Base-by-base conservation (phyloP, 2,888 invertebrate genomes). In the Drosophila emarginata region DNA sequence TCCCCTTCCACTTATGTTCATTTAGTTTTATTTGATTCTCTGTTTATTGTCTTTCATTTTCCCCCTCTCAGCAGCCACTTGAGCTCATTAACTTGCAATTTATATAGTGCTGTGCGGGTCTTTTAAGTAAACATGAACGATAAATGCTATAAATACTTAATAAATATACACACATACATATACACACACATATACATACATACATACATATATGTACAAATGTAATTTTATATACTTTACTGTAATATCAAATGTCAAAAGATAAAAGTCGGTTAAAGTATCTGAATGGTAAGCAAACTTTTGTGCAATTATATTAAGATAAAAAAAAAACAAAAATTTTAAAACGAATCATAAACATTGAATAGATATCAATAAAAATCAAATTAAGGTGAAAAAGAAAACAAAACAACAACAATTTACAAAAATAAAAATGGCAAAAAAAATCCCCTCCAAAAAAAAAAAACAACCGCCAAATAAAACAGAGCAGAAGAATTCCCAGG, bases 51-150 rank as follows among this genome's bases (percentile, higher is more conserved):
- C 71, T 71, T 56, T 71, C 14, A 18, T 14, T 32, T 32, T 32
- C 11, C 4, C 32, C 32, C 32, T 32, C 32, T 18, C 45, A 23
- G 40, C 28, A 23, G 60, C 72, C 83, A 85, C 85, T 85, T 85
- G 75, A 85, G 85, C 87, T 87, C 85, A 85, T 85, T 85, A 87
- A 79, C 73, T 85, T 73, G 76, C 78, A 79, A 87, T 84, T 77
- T 78, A 71, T 71, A 58, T 70, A 61, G 83, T 79, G 77, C 79
- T 82, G 83, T 79, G 83, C 79, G 79, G 79, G 79, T 63, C 39
- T 23, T 45, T 45, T 21, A 21, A 45, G 12, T 21, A 21, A 45
- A 45, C 21, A 45, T 45, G 18, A 45, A 9, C 18, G 45, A 45
- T 45, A 45, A 45, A 45, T 45, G 32, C 32, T 32, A 9, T 32